These are phyloP conservation scores for Melieria crassipennis DNA, from an alignment of 2,888 invertebrate species.

Conservation along the genomic window DNA sequence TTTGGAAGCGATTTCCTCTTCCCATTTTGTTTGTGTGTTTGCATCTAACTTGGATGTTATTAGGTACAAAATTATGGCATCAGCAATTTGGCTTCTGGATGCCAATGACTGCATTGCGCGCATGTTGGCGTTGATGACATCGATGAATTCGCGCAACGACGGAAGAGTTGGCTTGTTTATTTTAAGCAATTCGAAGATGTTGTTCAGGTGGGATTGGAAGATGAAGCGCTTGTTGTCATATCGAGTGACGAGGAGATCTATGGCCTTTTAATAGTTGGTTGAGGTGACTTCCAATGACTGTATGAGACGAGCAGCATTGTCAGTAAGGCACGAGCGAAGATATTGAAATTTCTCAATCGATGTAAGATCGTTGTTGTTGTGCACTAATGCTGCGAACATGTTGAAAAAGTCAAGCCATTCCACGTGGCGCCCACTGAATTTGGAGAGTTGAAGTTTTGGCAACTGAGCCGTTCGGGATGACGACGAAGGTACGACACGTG, in stretches of 20 bases:
- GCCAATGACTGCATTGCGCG: constrained; percentile 37
- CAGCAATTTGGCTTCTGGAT: constrained; percentile 31
- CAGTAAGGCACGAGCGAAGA: constrained; percentile 20
- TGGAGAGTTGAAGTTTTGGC: too few species aligned
- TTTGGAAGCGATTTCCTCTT: constrained; percentile 31
- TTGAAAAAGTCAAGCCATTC: constrained; percentile 23
- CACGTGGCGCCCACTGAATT: too few species aligned
- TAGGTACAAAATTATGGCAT: constrained; percentile 33
- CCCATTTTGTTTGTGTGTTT: constrained; percentile 34
- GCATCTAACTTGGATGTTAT: constrained; percentile 32
- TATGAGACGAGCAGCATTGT: constrained; percentile 20
- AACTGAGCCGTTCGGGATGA: too few species aligned
- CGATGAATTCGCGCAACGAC: constrained; percentile 27
- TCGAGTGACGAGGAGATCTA: constrained; percentile 20
- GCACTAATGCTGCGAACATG: constrained; percentile 22
- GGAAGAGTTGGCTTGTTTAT: not conserved
- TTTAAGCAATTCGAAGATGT: not conserved
- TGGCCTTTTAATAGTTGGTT: constrained; percentile 27
- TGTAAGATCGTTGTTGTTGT: constrained; percentile 29
- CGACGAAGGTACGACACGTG: too few species aligned
- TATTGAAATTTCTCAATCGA: constrained; percentile 28
- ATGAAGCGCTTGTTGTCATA: constrained; percentile 2
- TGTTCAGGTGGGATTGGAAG: not conserved
- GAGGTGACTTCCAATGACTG: constrained; percentile 31
- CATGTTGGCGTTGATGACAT: constrained; percentile 29